A percentile compares a stretch with the other conserved stretches of the same genome.
Evolutionary conservation across 2,888 invertebrate species (phyloP).

Genomic region (Tinea semifulvella): DNA sequence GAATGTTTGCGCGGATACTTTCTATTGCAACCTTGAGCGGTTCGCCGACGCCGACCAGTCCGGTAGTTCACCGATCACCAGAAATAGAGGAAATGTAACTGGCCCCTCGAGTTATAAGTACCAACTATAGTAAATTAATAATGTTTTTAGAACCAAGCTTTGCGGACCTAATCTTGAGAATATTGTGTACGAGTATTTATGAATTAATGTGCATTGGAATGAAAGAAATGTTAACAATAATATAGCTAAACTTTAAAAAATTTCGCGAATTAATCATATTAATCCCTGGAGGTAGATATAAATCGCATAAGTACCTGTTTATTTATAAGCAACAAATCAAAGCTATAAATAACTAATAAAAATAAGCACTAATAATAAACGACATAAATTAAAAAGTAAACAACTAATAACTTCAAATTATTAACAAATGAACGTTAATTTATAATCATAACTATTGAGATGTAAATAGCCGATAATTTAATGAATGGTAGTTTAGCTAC

Average conservation of each 20-base stretch:
- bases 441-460: constrained; percentile 1
- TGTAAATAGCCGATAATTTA: constrained; percentile 5
- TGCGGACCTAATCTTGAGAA: constrained; percentile 8
- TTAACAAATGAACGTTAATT: constrained; percentile 6
- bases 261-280: no score
- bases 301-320: no score
- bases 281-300: no score
- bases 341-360: no score
- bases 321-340: no score
- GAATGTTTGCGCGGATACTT: constrained; percentile 48
- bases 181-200: no score
- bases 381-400: background rate
- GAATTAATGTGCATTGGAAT: no score
- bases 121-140: constrained; percentile 3
- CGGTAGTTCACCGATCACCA: constrained; percentile 25
- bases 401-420: background rate
- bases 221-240: no score
- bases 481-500: constrained; percentile 5
- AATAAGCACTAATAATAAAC: no score
- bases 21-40: constrained; percentile 32
- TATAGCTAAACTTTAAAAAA: no score
- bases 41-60: constrained; percentile 18
- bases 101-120: constrained; percentile 5
- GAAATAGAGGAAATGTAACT: constrained; percentile 24
- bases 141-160: no score